phyloP scores from a whole-genome alignment of 2,113 vertebrate genomes.

The Cochlearius cochlearius region DNA sequence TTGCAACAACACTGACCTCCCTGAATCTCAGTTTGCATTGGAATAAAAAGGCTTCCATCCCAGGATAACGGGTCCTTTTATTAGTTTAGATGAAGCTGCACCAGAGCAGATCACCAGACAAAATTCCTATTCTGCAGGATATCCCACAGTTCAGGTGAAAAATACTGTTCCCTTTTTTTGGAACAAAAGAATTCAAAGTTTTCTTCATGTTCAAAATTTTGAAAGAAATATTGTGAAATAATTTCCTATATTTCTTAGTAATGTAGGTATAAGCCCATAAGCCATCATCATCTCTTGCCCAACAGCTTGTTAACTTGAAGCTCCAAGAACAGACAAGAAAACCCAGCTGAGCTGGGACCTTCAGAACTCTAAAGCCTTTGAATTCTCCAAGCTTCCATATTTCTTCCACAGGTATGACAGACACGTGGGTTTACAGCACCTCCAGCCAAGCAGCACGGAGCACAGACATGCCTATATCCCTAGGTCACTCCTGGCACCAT shows the following conservation, averaged over 20 bases:
- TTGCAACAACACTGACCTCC: neutral
- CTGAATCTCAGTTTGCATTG: neutral
- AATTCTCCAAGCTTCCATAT: neutral
- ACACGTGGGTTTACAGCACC: neutral
- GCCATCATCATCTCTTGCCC: neutral
- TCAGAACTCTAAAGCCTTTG: neutral
- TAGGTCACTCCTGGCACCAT: neutral
- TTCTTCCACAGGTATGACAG: neutral
- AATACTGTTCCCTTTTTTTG: neutral
- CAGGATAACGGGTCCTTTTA: neutral
- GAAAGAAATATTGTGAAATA: neutral
- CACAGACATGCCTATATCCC: neutral
- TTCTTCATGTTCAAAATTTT: neutral
- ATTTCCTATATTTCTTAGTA: neutral
- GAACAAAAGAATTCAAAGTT: neutral
- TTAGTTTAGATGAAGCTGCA: neutral
- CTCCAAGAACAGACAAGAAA: neutral
- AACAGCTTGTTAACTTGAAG: neutral
- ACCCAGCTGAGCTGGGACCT: neutral
- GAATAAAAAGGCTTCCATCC: neutral
- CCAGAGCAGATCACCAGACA: neutral
- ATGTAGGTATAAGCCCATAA: neutral
- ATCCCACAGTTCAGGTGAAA: neutral
- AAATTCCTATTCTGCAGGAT: neutral
- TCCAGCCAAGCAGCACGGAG: neutral